Evolutionary conservation across 1,140 invertebrate genomes (phyloP).

Genomic region (Diorhabda elongata): DNA sequence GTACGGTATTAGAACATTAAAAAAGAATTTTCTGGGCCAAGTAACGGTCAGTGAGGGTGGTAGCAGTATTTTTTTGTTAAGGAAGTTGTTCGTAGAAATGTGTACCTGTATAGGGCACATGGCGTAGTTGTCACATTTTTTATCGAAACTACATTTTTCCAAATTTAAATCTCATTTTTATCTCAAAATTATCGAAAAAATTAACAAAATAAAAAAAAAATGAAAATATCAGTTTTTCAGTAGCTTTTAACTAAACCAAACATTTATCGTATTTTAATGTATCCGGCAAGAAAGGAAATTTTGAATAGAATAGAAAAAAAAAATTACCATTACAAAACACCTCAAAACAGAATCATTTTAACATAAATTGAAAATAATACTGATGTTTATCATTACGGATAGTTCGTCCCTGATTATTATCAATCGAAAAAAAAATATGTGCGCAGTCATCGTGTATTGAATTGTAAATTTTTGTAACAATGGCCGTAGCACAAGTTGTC

Average conservation of each 20-base stretch:
- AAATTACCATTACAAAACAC: constrained; percentile 3
- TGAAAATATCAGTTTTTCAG: neutral
- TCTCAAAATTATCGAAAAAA: constrained; percentile 3
- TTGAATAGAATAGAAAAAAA: neutral
- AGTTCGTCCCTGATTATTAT: constrained; percentile 28
- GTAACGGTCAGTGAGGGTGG: no score
- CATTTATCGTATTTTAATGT: neutral
- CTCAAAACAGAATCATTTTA: neutral
- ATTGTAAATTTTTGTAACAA: constrained; percentile 33
- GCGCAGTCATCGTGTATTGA: constrained; percentile 30
- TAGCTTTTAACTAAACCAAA: neutral
- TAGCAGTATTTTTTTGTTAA: no score
- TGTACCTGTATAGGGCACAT: no score
- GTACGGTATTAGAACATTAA: no score
- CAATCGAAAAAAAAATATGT: constrained; percentile 22
- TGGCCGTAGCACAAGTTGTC: constrained; percentile 17
- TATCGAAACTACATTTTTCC: no score
- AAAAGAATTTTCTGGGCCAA: no score
- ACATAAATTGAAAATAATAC: constrained; percentile 10
- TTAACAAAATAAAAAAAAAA: neutral
- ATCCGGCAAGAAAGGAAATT: neutral
- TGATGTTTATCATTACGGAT: constrained; percentile 23
- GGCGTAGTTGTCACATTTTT: no score
- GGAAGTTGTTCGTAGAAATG: no score
- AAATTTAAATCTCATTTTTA: constrained; percentile 32